Conservation (phyloP, 1,140 invertebrate species). For the Penaeus indicus region DNA sequence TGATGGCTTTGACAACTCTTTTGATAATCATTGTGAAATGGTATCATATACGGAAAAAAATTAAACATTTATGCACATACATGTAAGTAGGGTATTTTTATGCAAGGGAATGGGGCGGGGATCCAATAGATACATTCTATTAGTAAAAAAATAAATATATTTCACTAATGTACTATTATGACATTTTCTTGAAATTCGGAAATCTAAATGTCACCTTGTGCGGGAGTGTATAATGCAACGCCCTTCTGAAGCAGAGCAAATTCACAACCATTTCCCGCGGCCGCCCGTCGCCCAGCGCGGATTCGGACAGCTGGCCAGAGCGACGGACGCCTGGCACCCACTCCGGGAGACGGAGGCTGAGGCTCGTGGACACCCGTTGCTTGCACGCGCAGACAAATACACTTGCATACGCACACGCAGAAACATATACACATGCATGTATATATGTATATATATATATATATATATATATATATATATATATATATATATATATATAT, state of each 20-base stretch:
- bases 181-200: slow-evolving; percentile 53
- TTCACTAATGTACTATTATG: slow-evolving; percentile 60
- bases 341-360: too few relatives aligned
- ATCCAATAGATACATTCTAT: slow-evolving; percentile 46
- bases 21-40: too few relatives aligned
- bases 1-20: too few relatives aligned
- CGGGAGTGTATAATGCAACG: not conserved
- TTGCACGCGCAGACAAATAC: not conserved
- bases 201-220: slow-evolving; percentile 52
- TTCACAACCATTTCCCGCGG: too few relatives aligned
- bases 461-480: too few relatives aligned
- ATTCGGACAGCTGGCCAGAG: too few relatives aligned
- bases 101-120: not conserved
- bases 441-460: not conserved
- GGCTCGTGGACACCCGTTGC: too few relatives aligned
- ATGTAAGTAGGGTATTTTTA: not conserved
- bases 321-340: too few relatives aligned
- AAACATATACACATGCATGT: not conserved
- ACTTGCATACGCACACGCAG: not conserved
- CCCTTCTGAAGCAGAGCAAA: too few relatives aligned
- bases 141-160: slow-evolving; percentile 65
- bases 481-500: too few relatives aligned
- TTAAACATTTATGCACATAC: slow-evolving; percentile 1
- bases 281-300: too few relatives aligned
- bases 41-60: not conserved